A percentile compares a stretch with the other conserved stretches of the same genome.
phyloP scores from a whole-genome alignment of 30 jellyfish, hydroid and myxozoan genomes.

The Pseudorhiza aurosa region DNA sequence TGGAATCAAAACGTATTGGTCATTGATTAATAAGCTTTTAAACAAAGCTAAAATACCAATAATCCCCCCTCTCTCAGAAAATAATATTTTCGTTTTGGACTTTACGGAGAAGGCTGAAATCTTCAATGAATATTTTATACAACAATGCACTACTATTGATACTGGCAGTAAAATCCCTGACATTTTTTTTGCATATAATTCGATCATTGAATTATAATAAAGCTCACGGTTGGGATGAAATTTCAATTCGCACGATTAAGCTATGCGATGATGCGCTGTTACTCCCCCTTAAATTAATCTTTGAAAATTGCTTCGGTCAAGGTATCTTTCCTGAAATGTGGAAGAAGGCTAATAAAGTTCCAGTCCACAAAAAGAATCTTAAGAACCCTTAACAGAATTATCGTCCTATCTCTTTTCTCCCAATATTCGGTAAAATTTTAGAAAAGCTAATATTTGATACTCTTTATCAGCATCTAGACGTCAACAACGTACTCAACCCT shows the following conservation, averaged over 20 bases:
- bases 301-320: slow-evolving; percentile 10
- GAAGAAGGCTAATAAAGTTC: slow-evolving; percentile 29
- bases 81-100: slow-evolving; percentile 35
- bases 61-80: slow-evolving; percentile 46
- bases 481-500: slow-evolving; percentile 18
- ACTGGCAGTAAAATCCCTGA: slow-evolving; percentile 57
- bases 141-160: slow-evolving; percentile 31
- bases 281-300: slow-evolving; percentile 10
- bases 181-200: too few species aligned
- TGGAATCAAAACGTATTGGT: slow-evolving; percentile 72
- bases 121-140: slow-evolving; percentile 33
- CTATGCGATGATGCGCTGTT: slow-evolving; percentile 6
- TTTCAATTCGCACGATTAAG: slow-evolving; percentile 16
- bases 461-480: slow-evolving; percentile 28
- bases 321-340: slow-evolving; percentile 25
- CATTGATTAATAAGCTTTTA: slow-evolving; percentile 31
- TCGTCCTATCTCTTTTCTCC: slow-evolving; percentile 8
- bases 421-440: slow-evolving; percentile 23
- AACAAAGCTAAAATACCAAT: slow-evolving; percentile 23
- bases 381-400: neutral
- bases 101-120: slow-evolving; percentile 29
- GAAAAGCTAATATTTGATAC: slow-evolving; percentile 26
- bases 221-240: slow-evolving; percentile 39
- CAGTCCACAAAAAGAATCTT: slow-evolving; percentile 17
- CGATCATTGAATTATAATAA: slow-evolving; percentile 4